Conservation (phyloP, 2,888 invertebrate species). For the Chalcosyrphus nemorum region DNA sequence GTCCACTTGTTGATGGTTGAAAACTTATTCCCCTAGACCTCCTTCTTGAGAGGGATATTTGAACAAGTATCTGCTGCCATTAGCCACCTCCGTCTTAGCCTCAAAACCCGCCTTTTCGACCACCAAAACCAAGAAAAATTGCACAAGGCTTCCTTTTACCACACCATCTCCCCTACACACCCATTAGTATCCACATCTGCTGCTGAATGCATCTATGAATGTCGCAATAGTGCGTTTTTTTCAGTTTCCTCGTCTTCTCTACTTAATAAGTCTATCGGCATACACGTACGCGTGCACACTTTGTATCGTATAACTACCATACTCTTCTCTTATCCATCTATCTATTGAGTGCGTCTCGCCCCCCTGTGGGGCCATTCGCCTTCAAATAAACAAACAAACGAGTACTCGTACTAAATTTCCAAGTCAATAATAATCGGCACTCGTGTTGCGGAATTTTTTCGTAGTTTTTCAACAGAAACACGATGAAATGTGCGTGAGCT, state of each 20-base stretch:
- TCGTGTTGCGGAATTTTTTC: neutral
- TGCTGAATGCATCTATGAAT: too few relatives aligned
- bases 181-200: neutral
- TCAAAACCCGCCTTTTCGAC: neutral
- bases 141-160: neutral
- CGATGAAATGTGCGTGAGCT: conserved; percentile 1
- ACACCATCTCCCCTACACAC: neutral
- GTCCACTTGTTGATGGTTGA: too few relatives aligned
- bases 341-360: neutral
- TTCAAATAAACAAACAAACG: conserved; percentile 4
- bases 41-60: too few relatives aligned
- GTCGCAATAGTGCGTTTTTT: conserved; percentile 14
- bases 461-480: conserved; percentile 6
- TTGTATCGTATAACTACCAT: conserved; percentile 20
- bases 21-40: too few relatives aligned
- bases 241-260: neutral
- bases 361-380: neutral
- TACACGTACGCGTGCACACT: neutral
- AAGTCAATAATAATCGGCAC: conserved; percentile 24
- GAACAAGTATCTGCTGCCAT: too few relatives aligned
- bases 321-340: conserved; percentile 16
- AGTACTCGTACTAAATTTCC: conserved; percentile 13
- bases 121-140: neutral
- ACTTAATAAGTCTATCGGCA: conserved; percentile 18
- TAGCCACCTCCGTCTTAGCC: neutral